phyloP scores from a whole-genome alignment of 2,797 vertebrate species.

The Oreonectes daqikongensis region DNA sequence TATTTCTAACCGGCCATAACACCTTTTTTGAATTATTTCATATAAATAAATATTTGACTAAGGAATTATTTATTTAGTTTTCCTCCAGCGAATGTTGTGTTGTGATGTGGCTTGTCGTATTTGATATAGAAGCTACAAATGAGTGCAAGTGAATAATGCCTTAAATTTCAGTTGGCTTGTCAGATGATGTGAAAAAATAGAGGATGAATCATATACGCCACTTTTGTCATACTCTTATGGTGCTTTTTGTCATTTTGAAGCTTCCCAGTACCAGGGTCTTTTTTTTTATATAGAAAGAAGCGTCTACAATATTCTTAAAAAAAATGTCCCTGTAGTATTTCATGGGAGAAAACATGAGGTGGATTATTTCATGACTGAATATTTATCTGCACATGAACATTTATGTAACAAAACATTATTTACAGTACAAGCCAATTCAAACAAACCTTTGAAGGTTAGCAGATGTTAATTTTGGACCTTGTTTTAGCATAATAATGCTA shows the following conservation, averaged over 20 bases:
- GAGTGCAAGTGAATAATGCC: not conserved
- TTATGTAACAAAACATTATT: too few relatives aligned
- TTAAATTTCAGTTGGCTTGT: not conserved
- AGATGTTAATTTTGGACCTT: too few relatives aligned
- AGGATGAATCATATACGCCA: not conserved
- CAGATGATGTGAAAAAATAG: not conserved
- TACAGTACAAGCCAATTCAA: too few relatives aligned
- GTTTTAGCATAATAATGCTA: too few relatives aligned
- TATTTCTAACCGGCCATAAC: not conserved
- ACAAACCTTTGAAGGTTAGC: too few relatives aligned
- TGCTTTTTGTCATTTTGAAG: not conserved
- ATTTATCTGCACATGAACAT: too few relatives aligned
- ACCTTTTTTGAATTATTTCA: slow-evolving; percentile 17
- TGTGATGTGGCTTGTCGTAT: not conserved
- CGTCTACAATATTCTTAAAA: not conserved
- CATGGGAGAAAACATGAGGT: too few relatives aligned
- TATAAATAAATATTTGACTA: slow-evolving; percentile 2
- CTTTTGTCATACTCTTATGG: not conserved
- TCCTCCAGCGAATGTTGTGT: not conserved
- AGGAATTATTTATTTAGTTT: not conserved
- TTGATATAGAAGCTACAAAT: not conserved
- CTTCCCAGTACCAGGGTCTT: not conserved
- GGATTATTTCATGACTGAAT: too few relatives aligned
- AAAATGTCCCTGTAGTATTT: not conserved
- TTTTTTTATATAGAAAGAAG: not conserved